Percentiles rank a stretch among this genome's conserved stretches.
These are phyloP conservation scores for Botia almorhae DNA, from an alignment of 2,797 vertebrate species.

Conservation along the genomic window DNA sequence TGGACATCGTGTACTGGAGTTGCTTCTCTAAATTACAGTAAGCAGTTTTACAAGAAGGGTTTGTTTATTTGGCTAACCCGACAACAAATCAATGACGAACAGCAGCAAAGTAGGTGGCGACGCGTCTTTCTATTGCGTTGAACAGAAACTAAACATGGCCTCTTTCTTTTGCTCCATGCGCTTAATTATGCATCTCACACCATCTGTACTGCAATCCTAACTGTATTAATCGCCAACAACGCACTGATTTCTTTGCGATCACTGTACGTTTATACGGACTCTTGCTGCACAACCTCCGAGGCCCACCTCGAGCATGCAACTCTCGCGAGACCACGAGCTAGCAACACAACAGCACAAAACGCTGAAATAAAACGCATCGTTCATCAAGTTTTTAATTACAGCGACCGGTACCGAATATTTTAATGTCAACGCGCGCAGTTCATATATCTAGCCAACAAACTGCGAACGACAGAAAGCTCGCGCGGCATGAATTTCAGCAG, in stretches of 20 bases:
- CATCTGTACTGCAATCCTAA: background rate
- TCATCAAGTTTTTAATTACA: background rate
- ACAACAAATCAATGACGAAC: background rate
- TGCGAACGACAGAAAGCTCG: background rate
- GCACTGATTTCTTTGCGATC: background rate
- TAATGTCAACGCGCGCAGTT: background rate
- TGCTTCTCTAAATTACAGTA: background rate
- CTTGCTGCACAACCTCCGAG: background rate
- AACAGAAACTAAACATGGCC: background rate
- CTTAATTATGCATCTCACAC: background rate
- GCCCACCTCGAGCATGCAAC: conserved; percentile 20
- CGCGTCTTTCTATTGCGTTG: background rate
- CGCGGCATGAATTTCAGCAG: background rate
- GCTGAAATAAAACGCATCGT: background rate
- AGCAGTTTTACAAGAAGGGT: background rate
- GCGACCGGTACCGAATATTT: background rate
- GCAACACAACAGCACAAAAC: background rate
- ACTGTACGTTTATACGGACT: background rate
- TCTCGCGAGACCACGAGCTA: conserved; percentile 3
- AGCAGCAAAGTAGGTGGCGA: conserved; percentile 15
- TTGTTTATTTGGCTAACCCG: background rate
- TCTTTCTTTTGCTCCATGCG: background rate
- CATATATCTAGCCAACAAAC: background rate
- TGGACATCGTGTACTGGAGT: background rate
- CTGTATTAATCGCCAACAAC: background rate